phyloP scores from a whole-genome alignment of 1,140 invertebrate genomes.

The Pseudomyrmex flavicornis region DNA sequence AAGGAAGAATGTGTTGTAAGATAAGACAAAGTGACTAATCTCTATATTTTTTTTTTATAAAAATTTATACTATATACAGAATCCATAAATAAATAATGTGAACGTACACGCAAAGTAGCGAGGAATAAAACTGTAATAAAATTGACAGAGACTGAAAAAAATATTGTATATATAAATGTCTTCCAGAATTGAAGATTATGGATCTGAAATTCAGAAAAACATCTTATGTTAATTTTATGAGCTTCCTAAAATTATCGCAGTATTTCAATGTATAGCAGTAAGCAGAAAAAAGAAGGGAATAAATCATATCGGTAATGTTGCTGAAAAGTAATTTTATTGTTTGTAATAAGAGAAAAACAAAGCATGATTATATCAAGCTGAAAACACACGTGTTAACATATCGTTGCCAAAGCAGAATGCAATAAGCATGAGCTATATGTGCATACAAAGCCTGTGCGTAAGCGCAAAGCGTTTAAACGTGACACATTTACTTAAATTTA shows the following conservation, averaged over 20 bases:
- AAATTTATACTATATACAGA: no score
- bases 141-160: no score
- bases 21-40: no score
- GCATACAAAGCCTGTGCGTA: conserved; percentile 44
- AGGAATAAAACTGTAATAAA: no score
- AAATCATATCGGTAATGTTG: conserved; percentile 13
- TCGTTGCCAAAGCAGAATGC: conserved; percentile 22
- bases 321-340: conserved; percentile 35
- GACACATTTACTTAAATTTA: conserved; percentile 77
- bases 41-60: no score
- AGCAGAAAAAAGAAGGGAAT: conserved; percentile 26
- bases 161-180: no score
- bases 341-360: background rate
- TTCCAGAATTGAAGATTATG: background rate
- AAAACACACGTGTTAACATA: background rate
- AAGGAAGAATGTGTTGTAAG: no score
- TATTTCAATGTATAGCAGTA: background rate
- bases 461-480: conserved; percentile 30
- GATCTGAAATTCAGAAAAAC: conserved; percentile 51
- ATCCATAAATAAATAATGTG: no score
- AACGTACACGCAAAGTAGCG: no score
- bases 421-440: conserved; percentile 39
- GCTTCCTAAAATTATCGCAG: background rate
- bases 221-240: conserved; percentile 9
- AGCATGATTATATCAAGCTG: conserved; percentile 24